A percentile compares a stretch with the other conserved stretches of the same genome.
Conservation (phyloP, 2,113 vertebrate species). For the Rana temporaria region DNA sequence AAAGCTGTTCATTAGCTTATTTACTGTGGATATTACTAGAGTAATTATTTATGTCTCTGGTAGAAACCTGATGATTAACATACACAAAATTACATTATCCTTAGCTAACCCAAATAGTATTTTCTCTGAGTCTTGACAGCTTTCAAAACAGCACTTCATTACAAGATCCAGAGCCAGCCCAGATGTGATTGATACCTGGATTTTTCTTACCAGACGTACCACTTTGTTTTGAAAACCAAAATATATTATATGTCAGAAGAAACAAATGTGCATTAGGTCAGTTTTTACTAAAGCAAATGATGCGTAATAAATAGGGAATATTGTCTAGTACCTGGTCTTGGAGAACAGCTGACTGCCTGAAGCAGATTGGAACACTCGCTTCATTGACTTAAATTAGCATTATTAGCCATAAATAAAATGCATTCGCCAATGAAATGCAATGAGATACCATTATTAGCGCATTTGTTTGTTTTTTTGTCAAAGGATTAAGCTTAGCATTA, state of each 20-base stretch:
- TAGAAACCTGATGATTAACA: conserved; percentile 51
- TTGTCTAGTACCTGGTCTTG: neutral
- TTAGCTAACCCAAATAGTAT: conserved; percentile 53
- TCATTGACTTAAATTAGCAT: neutral
- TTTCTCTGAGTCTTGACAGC: conserved; percentile 34
- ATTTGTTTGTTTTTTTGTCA: too few relatives aligned
- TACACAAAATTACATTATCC: conserved; percentile 47
- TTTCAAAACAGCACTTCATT: conserved; percentile 51
- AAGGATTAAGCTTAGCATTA: too few relatives aligned
- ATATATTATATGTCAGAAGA: neutral
- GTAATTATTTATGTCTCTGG: conserved; percentile 46
- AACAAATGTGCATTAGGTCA: neutral
- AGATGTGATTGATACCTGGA: conserved; percentile 39
- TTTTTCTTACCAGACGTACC: neutral
- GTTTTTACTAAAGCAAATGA: neutral
- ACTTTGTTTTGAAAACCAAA: neutral
- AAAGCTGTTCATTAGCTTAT: conserved; percentile 18
- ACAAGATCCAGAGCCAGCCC: conserved; percentile 31
- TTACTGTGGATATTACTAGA: conserved; percentile 21
- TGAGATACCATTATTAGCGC: too few relatives aligned
- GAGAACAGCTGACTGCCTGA: neutral
- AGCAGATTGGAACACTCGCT: neutral
- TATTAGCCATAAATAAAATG: too few relatives aligned
- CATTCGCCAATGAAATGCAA: too few relatives aligned
- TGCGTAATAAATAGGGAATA: neutral